Evolutionary conservation across 2,113 vertebrate genomes (phyloP).

Genomic region (Chaetorhynchus papuensis): DNA sequence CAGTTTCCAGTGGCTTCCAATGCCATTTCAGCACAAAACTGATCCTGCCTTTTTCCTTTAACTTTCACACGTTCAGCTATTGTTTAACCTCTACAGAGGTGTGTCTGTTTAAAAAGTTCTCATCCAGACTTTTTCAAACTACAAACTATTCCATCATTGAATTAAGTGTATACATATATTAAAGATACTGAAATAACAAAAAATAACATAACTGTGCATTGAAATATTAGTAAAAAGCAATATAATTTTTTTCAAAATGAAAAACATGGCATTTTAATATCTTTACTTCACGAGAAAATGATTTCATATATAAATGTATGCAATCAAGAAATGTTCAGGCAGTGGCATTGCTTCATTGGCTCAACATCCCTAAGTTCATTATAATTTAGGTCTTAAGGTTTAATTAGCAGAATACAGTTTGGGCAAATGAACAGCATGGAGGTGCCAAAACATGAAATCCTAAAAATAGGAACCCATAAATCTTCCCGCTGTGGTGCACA

Average conservation of each 20-base stretch:
- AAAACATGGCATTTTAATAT: not conserved
- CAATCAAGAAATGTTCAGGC: not conserved
- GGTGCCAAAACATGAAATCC: conserved; percentile 57
- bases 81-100: not conserved
- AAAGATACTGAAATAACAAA: not conserved
- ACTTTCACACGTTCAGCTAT: not conserved
- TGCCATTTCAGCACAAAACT: not conserved
- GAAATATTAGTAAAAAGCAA: not conserved
- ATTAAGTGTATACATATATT: not conserved
- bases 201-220: not conserved
- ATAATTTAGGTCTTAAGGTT: conserved; percentile 70
- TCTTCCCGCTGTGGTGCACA: conserved; percentile 48
- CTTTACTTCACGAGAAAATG: not conserved
- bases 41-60: not conserved
- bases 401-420: conserved; percentile 72
- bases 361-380: conserved; percentile 12
- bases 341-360: not conserved
- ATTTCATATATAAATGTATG: not conserved
- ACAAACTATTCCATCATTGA: not conserved
- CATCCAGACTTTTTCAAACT: not conserved
- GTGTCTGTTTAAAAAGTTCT: not conserved
- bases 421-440: conserved; percentile 60
- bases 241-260: conserved; percentile 7
- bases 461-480: conserved; percentile 74
- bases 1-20: not conserved